A percentile compares a stretch with the other conserved stretches of the same genome.
Evolutionary conservation across 2,888 invertebrate genomes (phyloP).

Genomic region (Chymomyza caudatula): DNA sequence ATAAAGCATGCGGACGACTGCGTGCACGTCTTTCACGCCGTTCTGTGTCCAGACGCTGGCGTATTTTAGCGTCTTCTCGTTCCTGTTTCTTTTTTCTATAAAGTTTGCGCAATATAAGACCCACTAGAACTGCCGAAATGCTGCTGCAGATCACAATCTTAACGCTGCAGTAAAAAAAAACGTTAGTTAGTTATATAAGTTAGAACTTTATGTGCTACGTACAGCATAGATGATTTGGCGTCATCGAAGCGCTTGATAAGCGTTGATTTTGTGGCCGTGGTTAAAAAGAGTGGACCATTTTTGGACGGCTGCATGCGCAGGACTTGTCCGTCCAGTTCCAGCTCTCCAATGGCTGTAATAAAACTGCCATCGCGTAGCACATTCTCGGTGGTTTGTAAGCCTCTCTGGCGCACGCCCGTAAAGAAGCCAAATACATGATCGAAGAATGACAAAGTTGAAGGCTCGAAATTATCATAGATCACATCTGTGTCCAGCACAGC

Average conservation of each 20-base stretch:
- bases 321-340: conserved; percentile 83
- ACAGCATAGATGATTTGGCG: conserved; percentile 85
- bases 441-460: conserved; percentile 85
- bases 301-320: conserved; percentile 86
- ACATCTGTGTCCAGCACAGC: conserved; percentile 87
- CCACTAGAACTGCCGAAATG: conserved; percentile 80
- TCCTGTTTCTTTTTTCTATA: conserved; percentile 79
- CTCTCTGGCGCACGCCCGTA: conserved; percentile 89
- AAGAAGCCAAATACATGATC: conserved; percentile 92
- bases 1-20: conserved; percentile 81
- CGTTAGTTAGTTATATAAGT: neutral
- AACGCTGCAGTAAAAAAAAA: conserved; percentile 75
- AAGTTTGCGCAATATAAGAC: conserved; percentile 80
- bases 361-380: conserved; percentile 90
- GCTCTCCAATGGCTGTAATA: conserved; percentile 88
- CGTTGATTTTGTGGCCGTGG: conserved; percentile 87
- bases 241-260: conserved; percentile 86
- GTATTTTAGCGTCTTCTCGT: conserved; percentile 80
- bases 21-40: conserved; percentile 83
- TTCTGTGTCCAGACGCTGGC: conserved; percentile 81
- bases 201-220: conserved; percentile 36
- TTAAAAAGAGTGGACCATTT: conserved; percentile 87
- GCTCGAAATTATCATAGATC: conserved; percentile 88
- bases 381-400: conserved; percentile 91
- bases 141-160: conserved; percentile 80